Evolutionary conservation across 2,888 invertebrate species (phyloP).

Genomic region (Metallyticus violacea): DNA sequence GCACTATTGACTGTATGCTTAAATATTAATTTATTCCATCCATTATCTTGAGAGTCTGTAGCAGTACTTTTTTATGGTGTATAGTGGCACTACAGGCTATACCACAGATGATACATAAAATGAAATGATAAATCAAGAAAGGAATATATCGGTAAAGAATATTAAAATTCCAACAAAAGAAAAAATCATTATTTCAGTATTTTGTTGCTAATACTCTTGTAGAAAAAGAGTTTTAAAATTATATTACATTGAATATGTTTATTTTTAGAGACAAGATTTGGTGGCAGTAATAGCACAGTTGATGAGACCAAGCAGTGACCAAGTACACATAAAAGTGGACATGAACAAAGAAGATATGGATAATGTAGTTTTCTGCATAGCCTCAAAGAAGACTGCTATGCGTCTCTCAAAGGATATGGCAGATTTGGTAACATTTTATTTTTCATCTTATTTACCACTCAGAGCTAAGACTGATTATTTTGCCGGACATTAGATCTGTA

Average conservation of each 20-base stretch:
- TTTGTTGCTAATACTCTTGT: not conserved
- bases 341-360: slow-evolving; percentile 91
- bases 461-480: slow-evolving; percentile 79
- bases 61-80: too few relatives aligned
- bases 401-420: slow-evolving; percentile 88
- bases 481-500: too few relatives aligned
- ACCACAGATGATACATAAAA: too few relatives aligned
- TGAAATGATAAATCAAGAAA: too few relatives aligned
- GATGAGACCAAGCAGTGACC: slow-evolving; percentile 83
- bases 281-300: slow-evolving; percentile 81
- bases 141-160: too few relatives aligned
- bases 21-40: too few relatives aligned
- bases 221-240: not conserved
- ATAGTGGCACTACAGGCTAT: too few relatives aligned
- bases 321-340: slow-evolving; percentile 79
- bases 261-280: slow-evolving; percentile 80
- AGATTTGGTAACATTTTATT: slow-evolving; percentile 65
- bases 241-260: not conserved
- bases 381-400: slow-evolving; percentile 81
- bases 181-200: too few relatives aligned
- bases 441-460: slow-evolving; percentile 74
- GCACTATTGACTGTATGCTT: too few relatives aligned
- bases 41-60: too few relatives aligned
- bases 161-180: too few relatives aligned
- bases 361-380: slow-evolving; percentile 87